Evolutionary conservation across 1,140 invertebrate species (phyloP), one percentile per base, ranked within the genome.

Genomic region (Aphis craccivora): DNA sequence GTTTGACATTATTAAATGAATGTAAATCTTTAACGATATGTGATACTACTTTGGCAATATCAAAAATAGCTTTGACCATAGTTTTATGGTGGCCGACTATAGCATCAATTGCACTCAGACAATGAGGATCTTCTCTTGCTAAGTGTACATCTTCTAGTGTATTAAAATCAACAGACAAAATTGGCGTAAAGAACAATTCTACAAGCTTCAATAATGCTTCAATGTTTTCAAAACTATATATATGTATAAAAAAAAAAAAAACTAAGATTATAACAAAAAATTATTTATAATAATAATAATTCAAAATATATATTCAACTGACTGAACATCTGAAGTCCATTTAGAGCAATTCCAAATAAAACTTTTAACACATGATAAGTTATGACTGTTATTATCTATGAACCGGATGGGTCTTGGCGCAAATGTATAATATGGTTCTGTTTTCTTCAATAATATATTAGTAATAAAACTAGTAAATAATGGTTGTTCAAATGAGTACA

Each of bases 401-500:
- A 53, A 30, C 1, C 81, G n/a, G 25, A 93, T 93, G 43, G 91
- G 91, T 53, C 35, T 93, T 30, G 81, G 91, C 8, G 81, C 22
- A 93, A 93, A 93, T 40, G 45, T 93, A 84, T 53, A 93, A 53
- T 53, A 86, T 51, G 45, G 81, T 30, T 93, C 91, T 40, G 23
- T 86, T 86, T 93, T 22, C 40, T 93, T 93, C 25, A 93, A 55
- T 93, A 93, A 55, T 8, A 93, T 55, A 84, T 55, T 84, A 40
- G 25, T 93, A 40, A 93, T 93, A 53, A 93, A 93, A 14, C 55
- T 51, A n/a, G 67, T 93, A 5, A 93, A 93, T 40, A 93, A 55
- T 22, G 91, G 91, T 86, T 93, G 91, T 93, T 93, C 91, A 43
- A 93, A 93, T 86, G 91, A 93, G 84, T 84, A 93, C 1, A 37